Base-by-base conservation (phyloP, 2,797 vertebrate genomes). In the Moxostoma hubbsi region DNA sequence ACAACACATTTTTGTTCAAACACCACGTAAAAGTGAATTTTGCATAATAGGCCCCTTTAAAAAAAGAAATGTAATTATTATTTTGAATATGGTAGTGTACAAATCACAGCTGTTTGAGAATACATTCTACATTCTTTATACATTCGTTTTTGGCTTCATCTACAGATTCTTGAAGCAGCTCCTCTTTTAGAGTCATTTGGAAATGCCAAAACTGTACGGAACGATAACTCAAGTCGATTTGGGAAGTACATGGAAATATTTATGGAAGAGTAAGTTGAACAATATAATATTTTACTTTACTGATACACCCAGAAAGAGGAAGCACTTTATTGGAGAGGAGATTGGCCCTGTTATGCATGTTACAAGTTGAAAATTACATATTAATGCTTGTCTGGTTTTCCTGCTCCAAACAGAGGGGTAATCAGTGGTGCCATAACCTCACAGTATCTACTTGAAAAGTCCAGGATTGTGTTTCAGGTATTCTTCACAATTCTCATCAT, bases 371-470 rank as follows among this genome's bases (percentile, higher is more conserved):
- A 36, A 36, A 36, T 36, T 36, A 72, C 59, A 49, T 71, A 71
- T 78, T 78, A 78, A 71, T 71, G 68, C 58, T 55, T 64, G 50
- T 64, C 68, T 64, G 43, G 49, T 62, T 71, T 78, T 71, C 43
- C 67, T 62, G 50, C 36, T 71, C 16, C 47, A 77, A 70, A 79
- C 90, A 98, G 96, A 18, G 96, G 96, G 74, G 88, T 95, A 89
- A 96, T 99, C 86, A 96, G 95, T 62, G 98, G 98, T 98, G 98
- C 98, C 96, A 98, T 98, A 96, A 99, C 97, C 87, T 99, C 98
- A 79, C 98, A 99, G 93, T 99, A 99, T 92, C 96, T 99, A 86
- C 95, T 99, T 83, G 98, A 99, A 93, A 99, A 98, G 86, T 99
- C 98, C 81, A 95, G 98, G 5, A 97, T 99, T 43, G 96, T 98